Percentiles rank a stretch among this genome's conserved stretches.
Conservation (phyloP, 2,113 vertebrate species). For the Alethe diademata region DNA sequence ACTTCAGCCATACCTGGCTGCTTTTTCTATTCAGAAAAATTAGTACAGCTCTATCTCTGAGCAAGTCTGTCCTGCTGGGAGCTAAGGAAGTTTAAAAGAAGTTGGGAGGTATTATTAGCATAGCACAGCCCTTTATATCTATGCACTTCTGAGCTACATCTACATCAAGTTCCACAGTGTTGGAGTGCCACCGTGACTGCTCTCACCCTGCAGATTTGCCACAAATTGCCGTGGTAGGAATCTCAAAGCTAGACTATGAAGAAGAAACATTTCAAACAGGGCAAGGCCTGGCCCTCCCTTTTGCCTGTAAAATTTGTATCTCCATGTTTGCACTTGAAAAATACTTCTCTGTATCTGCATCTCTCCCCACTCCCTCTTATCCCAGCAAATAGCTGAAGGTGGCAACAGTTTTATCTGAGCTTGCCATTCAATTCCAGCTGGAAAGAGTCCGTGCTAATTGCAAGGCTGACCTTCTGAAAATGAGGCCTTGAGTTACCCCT, state of each 20-base stretch:
- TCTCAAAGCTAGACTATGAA: neutral
- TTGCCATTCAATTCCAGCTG: neutral
- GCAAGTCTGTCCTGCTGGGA: neutral
- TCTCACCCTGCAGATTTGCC: neutral
- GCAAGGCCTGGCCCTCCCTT: neutral
- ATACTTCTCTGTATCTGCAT: neutral
- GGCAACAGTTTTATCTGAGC: neutral
- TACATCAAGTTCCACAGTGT: rapidly evolving
- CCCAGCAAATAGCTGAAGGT: neutral
- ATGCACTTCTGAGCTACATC: neutral
- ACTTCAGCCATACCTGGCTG: neutral
- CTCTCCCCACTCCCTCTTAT: neutral
- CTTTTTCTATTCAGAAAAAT: neutral
- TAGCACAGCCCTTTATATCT: neutral
- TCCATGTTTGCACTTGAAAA: neutral
- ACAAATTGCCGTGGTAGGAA: neutral
- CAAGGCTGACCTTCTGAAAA: constrained; percentile 9
- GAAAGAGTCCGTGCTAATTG: neutral
- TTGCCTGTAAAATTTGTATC: neutral
- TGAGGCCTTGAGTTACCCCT: neutral
- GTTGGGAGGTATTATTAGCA: neutral
- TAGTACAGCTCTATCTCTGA: neutral
- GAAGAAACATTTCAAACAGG: neutral
- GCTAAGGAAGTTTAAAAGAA: neutral
- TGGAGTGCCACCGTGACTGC: neutral